These are phyloP conservation scores for Folsomia manolachei DNA, from an alignment of 2,888 invertebrate species.

Conservation along the genomic window DNA sequence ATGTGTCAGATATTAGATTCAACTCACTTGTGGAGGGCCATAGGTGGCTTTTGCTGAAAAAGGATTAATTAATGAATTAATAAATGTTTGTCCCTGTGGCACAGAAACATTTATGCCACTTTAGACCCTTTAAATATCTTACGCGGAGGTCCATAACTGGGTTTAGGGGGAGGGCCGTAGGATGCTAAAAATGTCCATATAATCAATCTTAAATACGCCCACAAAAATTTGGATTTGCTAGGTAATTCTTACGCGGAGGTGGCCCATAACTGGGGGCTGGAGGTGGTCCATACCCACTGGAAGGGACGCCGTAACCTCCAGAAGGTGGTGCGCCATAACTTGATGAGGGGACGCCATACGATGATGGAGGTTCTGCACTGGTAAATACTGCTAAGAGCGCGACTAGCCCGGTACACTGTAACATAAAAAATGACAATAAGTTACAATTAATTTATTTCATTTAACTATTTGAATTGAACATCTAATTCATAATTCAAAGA, in stretches of 20 bases:
- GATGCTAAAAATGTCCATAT: too few relatives aligned
- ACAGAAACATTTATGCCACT: neutral
- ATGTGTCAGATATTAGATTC: too few relatives aligned
- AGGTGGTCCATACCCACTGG: neutral
- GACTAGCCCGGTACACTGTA: constrained; percentile 44
- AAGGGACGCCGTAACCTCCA: constrained; percentile 18
- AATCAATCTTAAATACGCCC: too few relatives aligned
- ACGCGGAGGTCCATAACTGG: constrained; percentile 12
- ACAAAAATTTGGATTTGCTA: too few relatives aligned
- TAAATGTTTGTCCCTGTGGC: too few relatives aligned
- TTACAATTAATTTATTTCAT: too few relatives aligned
- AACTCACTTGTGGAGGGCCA: constrained; percentile 33
- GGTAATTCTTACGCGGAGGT: too few relatives aligned
- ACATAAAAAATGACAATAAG: neutral
- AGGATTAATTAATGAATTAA: constrained; percentile 4
- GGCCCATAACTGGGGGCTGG: constrained; percentile 11
- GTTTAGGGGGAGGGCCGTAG: neutral
- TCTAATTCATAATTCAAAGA: too few relatives aligned
- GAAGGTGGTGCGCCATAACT: constrained; percentile 35
- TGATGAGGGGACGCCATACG: constrained; percentile 37
- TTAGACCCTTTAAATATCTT: neutral
- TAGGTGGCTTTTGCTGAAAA: constrained; percentile 27
- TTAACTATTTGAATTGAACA: too few relatives aligned
- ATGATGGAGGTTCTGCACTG: constrained; percentile 35
- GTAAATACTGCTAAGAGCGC: constrained; percentile 44